Evolutionary conservation across 2,888 invertebrate genomes (phyloP).

Genomic region (Aproaerema taeniolella): DNA sequence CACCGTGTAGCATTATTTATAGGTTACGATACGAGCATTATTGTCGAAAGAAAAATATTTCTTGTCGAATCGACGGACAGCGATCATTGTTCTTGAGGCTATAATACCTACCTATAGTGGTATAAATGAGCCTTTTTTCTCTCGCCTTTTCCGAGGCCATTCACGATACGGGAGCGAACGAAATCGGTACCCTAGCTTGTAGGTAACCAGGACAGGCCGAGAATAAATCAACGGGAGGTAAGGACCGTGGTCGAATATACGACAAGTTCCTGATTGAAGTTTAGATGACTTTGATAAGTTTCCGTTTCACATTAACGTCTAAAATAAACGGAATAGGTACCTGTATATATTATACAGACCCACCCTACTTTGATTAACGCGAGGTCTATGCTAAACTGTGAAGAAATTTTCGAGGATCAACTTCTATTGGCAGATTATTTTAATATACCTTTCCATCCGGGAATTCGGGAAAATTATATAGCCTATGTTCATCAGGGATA

Average conservation of each 20-base stretch:
- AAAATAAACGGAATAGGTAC: too few relatives aligned
- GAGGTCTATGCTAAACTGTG: too few relatives aligned
- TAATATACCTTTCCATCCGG: too few relatives aligned
- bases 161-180: slow-evolving; percentile 10
- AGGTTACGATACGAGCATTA: slow-evolving; percentile 10
- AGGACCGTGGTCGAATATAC: slow-evolving; percentile 8
- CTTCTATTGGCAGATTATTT: too few relatives aligned
- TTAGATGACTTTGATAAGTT: slow-evolving; percentile 7
- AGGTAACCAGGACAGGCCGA: slow-evolving; percentile 33
- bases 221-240: slow-evolving; percentile 32
- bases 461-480: too few relatives aligned
- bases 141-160: slow-evolving; percentile 27
- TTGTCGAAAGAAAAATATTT: slow-evolving; percentile 14
- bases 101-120: slow-evolving; percentile 15
- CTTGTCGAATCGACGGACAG: slow-evolving; percentile 19
- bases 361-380: too few relatives aligned
- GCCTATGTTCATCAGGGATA: too few relatives aligned
- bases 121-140: slow-evolving; percentile 39
- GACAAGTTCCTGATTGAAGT: background rate
- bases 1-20: slow-evolving; percentile 5
- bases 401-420: too few relatives aligned
- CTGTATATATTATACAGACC: too few relatives aligned
- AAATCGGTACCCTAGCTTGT: slow-evolving; percentile 23
- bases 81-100: slow-evolving; percentile 35
- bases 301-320: background rate